Percentiles rank a stretch among this genome's conserved stretches.
These are phyloP conservation scores for Calephelis virginiensis DNA, from an alignment of 1,140 invertebrate genomes.

Conservation along the genomic window DNA sequence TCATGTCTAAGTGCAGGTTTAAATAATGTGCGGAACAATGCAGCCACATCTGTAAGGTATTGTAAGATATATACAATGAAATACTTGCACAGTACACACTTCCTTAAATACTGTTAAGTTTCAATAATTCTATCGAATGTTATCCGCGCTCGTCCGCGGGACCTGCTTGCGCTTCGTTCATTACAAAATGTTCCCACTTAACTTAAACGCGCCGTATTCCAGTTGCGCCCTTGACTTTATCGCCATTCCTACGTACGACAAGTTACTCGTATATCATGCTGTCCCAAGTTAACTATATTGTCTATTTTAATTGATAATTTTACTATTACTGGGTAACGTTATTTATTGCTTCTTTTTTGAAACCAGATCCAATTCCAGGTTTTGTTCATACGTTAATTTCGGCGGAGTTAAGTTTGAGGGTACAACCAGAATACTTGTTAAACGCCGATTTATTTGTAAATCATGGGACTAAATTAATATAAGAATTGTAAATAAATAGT, in stretches of 20 bases:
- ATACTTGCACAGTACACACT: not conserved
- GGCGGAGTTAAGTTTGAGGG: not conserved
- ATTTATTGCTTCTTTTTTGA: too few species aligned
- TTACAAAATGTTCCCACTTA: conserved; percentile 23
- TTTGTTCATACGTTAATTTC: not conserved
- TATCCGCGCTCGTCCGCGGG: conserved; percentile 2
- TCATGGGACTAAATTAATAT: conserved; percentile 75
- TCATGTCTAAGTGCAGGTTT: not conserved
- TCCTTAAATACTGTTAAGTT: conserved; percentile 27
- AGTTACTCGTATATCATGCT: too few species aligned
- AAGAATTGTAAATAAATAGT: conserved; percentile 74
- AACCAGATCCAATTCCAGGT: too few species aligned
- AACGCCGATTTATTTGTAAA: conserved; percentile 54
- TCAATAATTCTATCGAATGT: conserved; percentile 27
- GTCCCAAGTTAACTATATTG: too few species aligned
- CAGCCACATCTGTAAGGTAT: not conserved
- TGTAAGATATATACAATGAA: not conserved
- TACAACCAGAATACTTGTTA: not conserved
- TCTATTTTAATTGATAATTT: too few species aligned
- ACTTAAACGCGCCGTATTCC: conserved; percentile 9
- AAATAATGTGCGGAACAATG: not conserved
- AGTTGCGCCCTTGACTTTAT: not conserved
- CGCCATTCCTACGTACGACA: not conserved
- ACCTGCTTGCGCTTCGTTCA: conserved; percentile 1
- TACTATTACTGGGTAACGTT: too few species aligned